Percentiles rank a stretch among this genome's conserved stretches.
These are phyloP conservation scores for Ailuropoda melanoleuca DNA, from an alignment of 2,113 vertebrate species.

Conservation along the genomic window DNA sequence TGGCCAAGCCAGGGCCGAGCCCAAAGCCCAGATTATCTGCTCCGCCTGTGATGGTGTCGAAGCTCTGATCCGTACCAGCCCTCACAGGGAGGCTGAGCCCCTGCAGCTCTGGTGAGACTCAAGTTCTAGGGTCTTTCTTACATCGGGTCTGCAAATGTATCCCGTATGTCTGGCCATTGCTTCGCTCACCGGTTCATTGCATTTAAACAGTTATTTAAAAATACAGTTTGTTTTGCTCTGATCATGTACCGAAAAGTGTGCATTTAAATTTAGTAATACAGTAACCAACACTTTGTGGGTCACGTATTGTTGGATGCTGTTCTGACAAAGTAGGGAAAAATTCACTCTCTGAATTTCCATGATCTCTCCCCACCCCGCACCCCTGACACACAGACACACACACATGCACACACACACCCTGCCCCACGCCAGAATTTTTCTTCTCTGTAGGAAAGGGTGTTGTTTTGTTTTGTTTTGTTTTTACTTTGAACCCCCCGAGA, in stretches of 20 bases:
- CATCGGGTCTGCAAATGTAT: not conserved
- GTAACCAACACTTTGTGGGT: not conserved
- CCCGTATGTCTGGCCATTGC: not conserved
- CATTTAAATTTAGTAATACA: not conserved
- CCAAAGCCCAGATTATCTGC: not conserved
- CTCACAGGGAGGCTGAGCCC: not conserved
- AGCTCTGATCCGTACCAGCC: not conserved
- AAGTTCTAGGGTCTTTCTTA: not conserved
- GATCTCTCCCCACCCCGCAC: not conserved
- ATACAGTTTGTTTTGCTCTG: not conserved
- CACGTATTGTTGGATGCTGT: not conserved
- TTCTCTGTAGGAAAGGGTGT: not conserved
- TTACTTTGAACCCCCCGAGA: constrained; percentile 33
- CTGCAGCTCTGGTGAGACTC: not conserved
- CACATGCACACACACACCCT: not conserved
- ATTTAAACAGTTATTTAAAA: constrained; percentile 13
- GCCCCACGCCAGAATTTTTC: not conserved
- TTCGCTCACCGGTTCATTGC: not conserved
- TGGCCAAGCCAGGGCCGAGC: not conserved
- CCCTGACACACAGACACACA: no score
- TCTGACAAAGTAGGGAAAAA: constrained; percentile 16
- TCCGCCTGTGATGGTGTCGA: accelerated
- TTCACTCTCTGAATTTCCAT: not conserved
- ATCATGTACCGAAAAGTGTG: not conserved
- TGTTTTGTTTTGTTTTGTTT: not conserved